A percentile compares a stretch with the other conserved stretches of the same genome.
phyloP scores from a whole-genome alignment of 2,888 invertebrate genomes.

The Xylophagus ater region DNA sequence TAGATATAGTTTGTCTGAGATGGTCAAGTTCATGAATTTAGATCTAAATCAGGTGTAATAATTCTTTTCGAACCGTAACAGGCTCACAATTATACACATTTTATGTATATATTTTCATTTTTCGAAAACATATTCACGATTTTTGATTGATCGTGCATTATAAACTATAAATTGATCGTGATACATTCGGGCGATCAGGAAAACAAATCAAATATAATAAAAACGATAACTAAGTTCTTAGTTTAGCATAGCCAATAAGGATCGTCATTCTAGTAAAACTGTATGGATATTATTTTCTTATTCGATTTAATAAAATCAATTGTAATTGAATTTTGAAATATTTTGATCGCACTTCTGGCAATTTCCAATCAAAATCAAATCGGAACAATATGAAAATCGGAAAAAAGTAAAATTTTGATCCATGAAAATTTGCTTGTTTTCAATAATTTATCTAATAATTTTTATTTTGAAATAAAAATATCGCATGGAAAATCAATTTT shows the following conservation, averaged over 20 bases:
- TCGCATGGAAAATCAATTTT: too few relatives aligned
- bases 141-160: constrained; percentile 42
- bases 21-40: constrained; percentile 23
- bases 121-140: constrained; percentile 25
- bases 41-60: constrained; percentile 41
- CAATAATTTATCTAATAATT: too few relatives aligned
- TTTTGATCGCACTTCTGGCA: constrained; percentile 9
- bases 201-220: constrained; percentile 16
- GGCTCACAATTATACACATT: constrained; percentile 6
- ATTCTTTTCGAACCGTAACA: constrained; percentile 33
- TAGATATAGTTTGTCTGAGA: constrained; percentile 8
- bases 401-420: too few relatives aligned
- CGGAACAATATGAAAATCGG: too few relatives aligned
- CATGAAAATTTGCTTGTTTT: too few relatives aligned
- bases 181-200: constrained; percentile 41
- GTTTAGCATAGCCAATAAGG: not conserved
- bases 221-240: not conserved
- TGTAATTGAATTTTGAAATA: constrained; percentile 7
- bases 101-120: constrained; percentile 17
- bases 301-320: too few relatives aligned
- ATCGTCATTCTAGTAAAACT: too few relatives aligned
- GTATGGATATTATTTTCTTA: too few relatives aligned
- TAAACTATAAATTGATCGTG: constrained; percentile 41
- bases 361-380: constrained; percentile 7
- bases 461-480: too few relatives aligned